Evolutionary conservation across 2,113 vertebrate genomes (phyloP), one percentile per base, ranked within the genome.

Genomic region (Phrynocephalus versicolor): DNA sequence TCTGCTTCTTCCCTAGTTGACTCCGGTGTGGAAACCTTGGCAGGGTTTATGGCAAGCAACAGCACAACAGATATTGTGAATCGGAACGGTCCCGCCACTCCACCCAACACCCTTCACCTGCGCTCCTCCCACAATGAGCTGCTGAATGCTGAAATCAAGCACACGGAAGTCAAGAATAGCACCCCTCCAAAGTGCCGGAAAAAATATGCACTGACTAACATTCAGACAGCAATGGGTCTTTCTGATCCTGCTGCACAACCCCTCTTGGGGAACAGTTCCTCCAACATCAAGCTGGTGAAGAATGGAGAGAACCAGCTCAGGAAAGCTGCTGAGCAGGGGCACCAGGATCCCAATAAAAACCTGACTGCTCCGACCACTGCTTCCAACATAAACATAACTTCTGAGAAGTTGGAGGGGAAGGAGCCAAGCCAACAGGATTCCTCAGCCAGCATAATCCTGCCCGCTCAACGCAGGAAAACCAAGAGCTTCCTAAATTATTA

Each of bases 251-350:
- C 97, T 3, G 92, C 95, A 0, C 93, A 96, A 88, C 97, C 95
- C 79, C 90, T 97, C 69, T 92, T 96, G 96, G 95, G 96, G 27
- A 98, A 94, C 60, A 90, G 97, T 72, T 97, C 97, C 18, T 95
- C 98, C 91, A 99, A 99, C 89, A 97, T 97, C 21, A 99, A 99
- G 92, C 95, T 99, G 90, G 98, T 98, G 60, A 99, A 99, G 93
- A 99, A 99, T 45, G 98, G 99, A 3, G 98, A 99, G 94, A 99
- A 99, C 96, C 97, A 99, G 95, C 98, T 99, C 86, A 96, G 98
- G 57, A 98, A 98, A 90, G 98, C 98, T 0, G 98, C 98, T 0
- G 99, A 99, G 71, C 96, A 96, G 75, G 96, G 96, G 18, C 96
- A 96, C 72, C 95, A 98, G 89, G 97, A 99, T 95, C 96, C 97